Base-by-base conservation (phyloP, 2,113 vertebrate species). In the Oryzias javanicus region DNA sequence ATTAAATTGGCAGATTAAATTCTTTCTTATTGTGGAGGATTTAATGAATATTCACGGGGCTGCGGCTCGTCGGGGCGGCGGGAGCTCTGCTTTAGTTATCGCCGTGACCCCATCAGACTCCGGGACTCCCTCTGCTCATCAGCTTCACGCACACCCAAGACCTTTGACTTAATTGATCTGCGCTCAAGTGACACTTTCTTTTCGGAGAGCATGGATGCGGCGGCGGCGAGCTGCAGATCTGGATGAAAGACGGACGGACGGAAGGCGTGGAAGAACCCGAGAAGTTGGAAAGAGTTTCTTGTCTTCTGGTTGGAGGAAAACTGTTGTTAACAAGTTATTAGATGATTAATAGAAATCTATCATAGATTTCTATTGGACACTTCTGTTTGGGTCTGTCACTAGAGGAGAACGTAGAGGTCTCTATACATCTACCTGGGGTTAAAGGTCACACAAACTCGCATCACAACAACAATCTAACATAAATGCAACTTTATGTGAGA, bases 1-100 rank as follows among this genome's bases (percentile, higher is more conserved):
- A 88, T 88, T 86, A 85, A 86, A 85, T 79, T 79, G 77, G 81
- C 80, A 85, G 80, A 86, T 88, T 86, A 70, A 85, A 82, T 57
- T 74, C 68, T 61, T 59, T 81, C 79, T 73, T 80, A 86, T 82
- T 82, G 81, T 81, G 74, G 57, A 75, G 80, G 64, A 48, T 82
- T 84, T 83, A 86, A 86, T 88, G 82, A 88, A 84, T 81, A 84
- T 84, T 83, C 82, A 80, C 66, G 29, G 20, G 53, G 67, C 79
- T 74, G 55, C 10, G 60, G 72, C 59, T 65, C 48, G 70, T 58
- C 74, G 49, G 64, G 81, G 73, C 68, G 77, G 83, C 47, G 65
- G 27, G 74, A 74, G 76, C 72, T 73, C 64, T 62, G 70, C 75
- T 66, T 70, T 47, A 65, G 75, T 70, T 73, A 79, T 85, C 59